Percentiles rank a stretch among this genome's conserved stretches.
phyloP scores from a whole-genome alignment of 2,888 invertebrate species.

The Andrena bucephala region DNA sequence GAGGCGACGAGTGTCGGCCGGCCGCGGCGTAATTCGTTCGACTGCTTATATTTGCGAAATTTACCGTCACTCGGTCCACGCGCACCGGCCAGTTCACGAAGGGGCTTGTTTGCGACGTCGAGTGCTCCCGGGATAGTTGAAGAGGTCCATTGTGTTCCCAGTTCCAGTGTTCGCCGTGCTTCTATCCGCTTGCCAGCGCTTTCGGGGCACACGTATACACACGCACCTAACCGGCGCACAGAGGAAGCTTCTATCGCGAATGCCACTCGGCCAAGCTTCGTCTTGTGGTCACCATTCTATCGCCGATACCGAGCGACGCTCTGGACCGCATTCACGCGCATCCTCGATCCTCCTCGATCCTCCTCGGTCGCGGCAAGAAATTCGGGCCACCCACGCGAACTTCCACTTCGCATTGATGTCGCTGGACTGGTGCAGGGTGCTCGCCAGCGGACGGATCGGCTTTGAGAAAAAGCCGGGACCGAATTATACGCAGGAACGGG shows the following conservation, averaged over 20 bases:
- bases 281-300: slow-evolving; percentile 63
- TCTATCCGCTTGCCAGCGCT: slow-evolving; percentile 76
- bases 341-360: slow-evolving; percentile 18
- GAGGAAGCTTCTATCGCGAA: slow-evolving; percentile 32
- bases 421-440: slow-evolving; percentile 16
- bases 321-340: slow-evolving; percentile 33
- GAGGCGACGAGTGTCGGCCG: slow-evolving; percentile 54
- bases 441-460: neutral
- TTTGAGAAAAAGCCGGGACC: neutral
- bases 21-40: slow-evolving; percentile 67
- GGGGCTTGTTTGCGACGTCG: slow-evolving; percentile 81
- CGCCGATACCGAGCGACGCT: slow-evolving; percentile 39
- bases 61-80: slow-evolving; percentile 67
- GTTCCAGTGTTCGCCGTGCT: slow-evolving; percentile 71
- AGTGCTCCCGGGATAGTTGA: slow-evolving; percentile 78
- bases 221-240: neutral
- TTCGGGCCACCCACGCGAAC: slow-evolving; percentile 46
- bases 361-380: slow-evolving; percentile 29
- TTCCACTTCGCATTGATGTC: neutral
- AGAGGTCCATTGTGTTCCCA: slow-evolving; percentile 78
- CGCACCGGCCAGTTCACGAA: slow-evolving; percentile 66
- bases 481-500: slow-evolving; percentile 3
- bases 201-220: slow-evolving; percentile 56
- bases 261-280: slow-evolving; percentile 36
- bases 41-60: slow-evolving; percentile 74